Evolutionary conservation across 2,888 invertebrate genomes (phyloP).

Genomic region (Plagiodera versicolora): DNA sequence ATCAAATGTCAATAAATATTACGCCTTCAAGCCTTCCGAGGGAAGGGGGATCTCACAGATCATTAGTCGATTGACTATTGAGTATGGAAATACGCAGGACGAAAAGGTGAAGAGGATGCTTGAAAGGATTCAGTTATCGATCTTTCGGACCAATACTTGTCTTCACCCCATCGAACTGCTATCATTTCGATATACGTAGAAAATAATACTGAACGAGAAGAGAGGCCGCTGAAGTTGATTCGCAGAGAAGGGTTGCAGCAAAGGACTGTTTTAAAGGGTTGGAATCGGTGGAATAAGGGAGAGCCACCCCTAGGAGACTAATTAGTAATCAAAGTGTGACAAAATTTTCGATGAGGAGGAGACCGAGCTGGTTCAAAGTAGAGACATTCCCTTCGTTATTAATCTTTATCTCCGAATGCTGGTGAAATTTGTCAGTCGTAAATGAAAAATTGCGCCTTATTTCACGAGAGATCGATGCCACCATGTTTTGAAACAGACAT

Average conservation of each 20-base stretch:
- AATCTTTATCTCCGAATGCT: slow-evolving; percentile 34
- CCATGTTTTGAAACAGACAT: slow-evolving; percentile 8
- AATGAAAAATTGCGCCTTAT: slow-evolving; percentile 32
- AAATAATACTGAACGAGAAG: slow-evolving; percentile 12
- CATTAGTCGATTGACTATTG: neutral
- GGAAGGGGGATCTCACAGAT: slow-evolving; percentile 6
- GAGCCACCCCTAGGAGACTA: slow-evolving; percentile 58
- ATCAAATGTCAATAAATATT: slow-evolving; percentile 35
- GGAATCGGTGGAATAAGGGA: slow-evolving; percentile 55
- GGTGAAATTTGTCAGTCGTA: slow-evolving; percentile 31
- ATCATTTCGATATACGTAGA: slow-evolving; percentile 18
- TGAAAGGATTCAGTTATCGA: neutral
- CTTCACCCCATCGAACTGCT: slow-evolving; percentile 8
- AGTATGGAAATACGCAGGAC: neutral
- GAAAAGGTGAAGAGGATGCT: neutral
- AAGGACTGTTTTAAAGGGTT: slow-evolving; percentile 48
- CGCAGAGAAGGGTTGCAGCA: slow-evolving; percentile 28
- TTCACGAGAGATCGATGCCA: slow-evolving; percentile 18
- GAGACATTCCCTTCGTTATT: slow-evolving; percentile 36
- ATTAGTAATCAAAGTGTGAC: slow-evolving; percentile 64
- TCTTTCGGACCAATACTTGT: slow-evolving; percentile 4
- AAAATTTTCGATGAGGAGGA: slow-evolving; percentile 46
- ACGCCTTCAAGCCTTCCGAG: slow-evolving; percentile 19
- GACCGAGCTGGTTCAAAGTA: slow-evolving; percentile 27
- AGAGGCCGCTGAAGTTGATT: slow-evolving; percentile 24